Conservation (phyloP, 2,797 vertebrate species). For the Lycodopsis pacificus region DNA sequence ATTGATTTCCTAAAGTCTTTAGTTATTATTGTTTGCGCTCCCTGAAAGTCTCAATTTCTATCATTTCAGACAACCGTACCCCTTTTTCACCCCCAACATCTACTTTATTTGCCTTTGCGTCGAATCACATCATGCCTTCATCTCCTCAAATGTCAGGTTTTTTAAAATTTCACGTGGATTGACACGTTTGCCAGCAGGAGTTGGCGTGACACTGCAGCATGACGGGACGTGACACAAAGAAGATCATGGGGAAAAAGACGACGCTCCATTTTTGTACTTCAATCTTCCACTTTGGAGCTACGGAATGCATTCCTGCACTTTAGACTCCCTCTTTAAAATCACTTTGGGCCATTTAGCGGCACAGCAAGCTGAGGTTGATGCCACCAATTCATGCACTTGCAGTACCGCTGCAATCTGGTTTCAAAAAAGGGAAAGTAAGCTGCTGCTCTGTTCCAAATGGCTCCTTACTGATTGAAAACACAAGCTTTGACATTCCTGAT, state of each 20-base stretch:
- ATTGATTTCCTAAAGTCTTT: constrained; percentile 48
- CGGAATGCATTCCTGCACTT: constrained; percentile 42
- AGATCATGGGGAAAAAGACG: constrained; percentile 2
- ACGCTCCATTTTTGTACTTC: constrained; percentile 32
- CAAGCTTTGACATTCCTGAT: neutral
- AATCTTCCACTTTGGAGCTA: constrained; percentile 27
- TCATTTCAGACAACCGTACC: constrained; percentile 54
- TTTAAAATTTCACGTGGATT: constrained; percentile 11
- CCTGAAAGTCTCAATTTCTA: constrained; percentile 63
- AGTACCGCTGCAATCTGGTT: constrained; percentile 23
- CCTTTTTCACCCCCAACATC: constrained; percentile 14
- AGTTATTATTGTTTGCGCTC: constrained; percentile 38
- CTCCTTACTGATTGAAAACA: neutral
- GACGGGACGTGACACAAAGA: constrained; percentile 14
- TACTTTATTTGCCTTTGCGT: neutral
- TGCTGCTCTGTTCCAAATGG: neutral
- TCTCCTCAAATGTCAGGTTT: constrained; percentile 26
- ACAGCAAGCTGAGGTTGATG: constrained; percentile 30
- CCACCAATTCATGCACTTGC: constrained; percentile 30
- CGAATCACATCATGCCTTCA: constrained; percentile 24
- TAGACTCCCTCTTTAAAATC: constrained; percentile 34
- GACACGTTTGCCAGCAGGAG: constrained; percentile 12
- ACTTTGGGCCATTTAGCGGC: constrained; percentile 32
- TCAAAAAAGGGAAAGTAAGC: constrained; percentile 10
- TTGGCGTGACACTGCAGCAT: constrained; percentile 3